Evolutionary conservation across 2,888 invertebrate genomes (phyloP), one percentile per base, ranked within the genome.

Genomic region (Syritta pipiens): DNA sequence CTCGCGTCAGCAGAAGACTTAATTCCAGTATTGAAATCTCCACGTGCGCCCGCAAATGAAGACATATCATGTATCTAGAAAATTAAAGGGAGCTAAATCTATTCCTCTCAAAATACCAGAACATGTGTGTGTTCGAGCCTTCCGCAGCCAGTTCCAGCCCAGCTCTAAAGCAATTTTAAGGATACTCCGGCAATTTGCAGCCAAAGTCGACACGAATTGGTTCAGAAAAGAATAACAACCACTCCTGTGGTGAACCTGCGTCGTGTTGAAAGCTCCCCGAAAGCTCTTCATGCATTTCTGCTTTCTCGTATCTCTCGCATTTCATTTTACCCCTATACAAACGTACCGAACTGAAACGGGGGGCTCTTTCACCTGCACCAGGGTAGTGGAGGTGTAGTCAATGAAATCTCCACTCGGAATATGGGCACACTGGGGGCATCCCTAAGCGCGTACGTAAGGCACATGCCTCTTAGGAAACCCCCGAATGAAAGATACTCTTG

Each of bases 191-290:
- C 6, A 46, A 12, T 51, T 12, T 22, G 12, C 20, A 51, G 24
- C 0, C 14, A 28, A 42, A n/a, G n/a, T n/a, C n/a, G n/a, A n/a
- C n/a, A n/a, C n/a, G 40, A 40, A 19, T 28, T 42, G 28, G 12
- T 19, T 57, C 20, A 26, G n/a, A n/a, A n/a, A 57, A 42, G 42
- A 57, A 57, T 49, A 19, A 49, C n/a, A n/a, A 49, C 20, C 28
- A 12, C n/a, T 35, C 19, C 22, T 42, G 32, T 46, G 59, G 59
- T 60, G 46, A 35, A 4, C 22, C 32, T 60, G 59, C 59, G 59
- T 46, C 10, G 9, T 60, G n/a, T 2, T 0, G 24, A 44, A 60
- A 60, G 44, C 44, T 60, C n/a, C 9, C n/a, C n/a, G 1, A 35
- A 60, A 60, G 46, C 59, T 57, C 9, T 4, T 10, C n/a, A 6